These are phyloP conservation scores for Andrena marginata DNA, from an alignment of 2,888 invertebrate species.

Conservation along the genomic window DNA sequence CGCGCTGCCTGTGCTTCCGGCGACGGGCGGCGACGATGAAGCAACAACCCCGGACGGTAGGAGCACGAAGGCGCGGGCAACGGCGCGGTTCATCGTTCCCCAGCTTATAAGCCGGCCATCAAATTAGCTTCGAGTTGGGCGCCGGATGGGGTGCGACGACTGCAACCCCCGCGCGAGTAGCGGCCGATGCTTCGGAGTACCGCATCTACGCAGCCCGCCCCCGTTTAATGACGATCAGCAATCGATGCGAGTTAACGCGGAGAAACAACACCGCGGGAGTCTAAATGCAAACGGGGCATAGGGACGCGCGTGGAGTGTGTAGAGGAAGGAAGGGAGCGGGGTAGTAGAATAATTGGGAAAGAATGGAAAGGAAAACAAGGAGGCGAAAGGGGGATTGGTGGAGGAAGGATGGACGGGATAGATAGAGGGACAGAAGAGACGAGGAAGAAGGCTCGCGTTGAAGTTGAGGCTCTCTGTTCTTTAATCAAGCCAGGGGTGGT, in stretches of 20 bases:
- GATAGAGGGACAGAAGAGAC: conserved; percentile 31
- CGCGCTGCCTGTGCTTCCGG: not conserved
- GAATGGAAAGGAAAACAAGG: conserved; percentile 2
- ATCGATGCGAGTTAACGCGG: no score
- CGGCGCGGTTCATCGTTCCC: no score
- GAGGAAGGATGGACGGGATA: conserved; percentile 23
- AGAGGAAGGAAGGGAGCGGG: not conserved
- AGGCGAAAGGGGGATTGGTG: conserved; percentile 17
- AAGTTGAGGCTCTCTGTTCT: conserved; percentile 80
- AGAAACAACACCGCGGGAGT: not conserved
- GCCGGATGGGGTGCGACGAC: no score
- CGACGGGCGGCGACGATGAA: no score
- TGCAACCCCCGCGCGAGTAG: no score
- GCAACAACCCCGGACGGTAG: no score
- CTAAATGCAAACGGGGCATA: not conserved
- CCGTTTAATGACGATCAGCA: no score
- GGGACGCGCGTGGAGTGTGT: not conserved
- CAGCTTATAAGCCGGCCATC: no score
- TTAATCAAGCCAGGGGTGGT: conserved; percentile 82
- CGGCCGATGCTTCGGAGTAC: no score
- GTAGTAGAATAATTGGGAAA: conserved; percentile 8
- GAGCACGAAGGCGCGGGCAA: no score
- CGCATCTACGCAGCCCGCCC: no score
- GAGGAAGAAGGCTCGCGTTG: conserved; percentile 60
- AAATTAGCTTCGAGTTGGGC: no score